These are phyloP conservation scores for Cyprinodon variegatus DNA, from an alignment of 2,113 vertebrate genomes.

Conservation along the genomic window DNA sequence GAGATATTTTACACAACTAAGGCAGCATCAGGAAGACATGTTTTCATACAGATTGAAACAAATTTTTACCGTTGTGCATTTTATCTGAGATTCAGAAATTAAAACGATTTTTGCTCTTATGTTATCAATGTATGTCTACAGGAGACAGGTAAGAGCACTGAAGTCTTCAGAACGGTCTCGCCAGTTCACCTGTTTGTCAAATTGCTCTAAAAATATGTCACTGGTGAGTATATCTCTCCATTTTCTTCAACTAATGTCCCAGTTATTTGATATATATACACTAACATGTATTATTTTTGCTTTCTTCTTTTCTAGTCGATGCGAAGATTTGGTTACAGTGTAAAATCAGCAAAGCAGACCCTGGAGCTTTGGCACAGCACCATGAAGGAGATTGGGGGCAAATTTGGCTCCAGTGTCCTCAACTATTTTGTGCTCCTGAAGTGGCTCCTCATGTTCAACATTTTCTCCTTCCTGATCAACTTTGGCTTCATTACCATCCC, in stretches of 20 bases:
- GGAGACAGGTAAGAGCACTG: slow-evolving; percentile 73
- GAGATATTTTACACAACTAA: neutral
- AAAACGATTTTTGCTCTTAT: neutral
- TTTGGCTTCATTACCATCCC: slow-evolving; percentile 92
- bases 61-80: neutral
- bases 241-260: neutral
- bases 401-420: slow-evolving; percentile 91
- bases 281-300: neutral
- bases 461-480: slow-evolving; percentile 91
- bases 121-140: slow-evolving; percentile 35
- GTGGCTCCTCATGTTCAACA: slow-evolving; percentile 92
- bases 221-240: slow-evolving; percentile 64
- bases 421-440: slow-evolving; percentile 93
- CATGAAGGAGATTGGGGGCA: slow-evolving; percentile 89
- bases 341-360: slow-evolving; percentile 67
- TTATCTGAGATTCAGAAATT: neutral
- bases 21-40: neutral
- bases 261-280: neutral
- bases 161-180: slow-evolving; percentile 58
- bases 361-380: slow-evolving; percentile 83
- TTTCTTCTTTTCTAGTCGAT: slow-evolving; percentile 73
- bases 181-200: slow-evolving; percentile 62
- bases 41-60: neutral
- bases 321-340: slow-evolving; percentile 71
- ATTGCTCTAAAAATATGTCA: slow-evolving; percentile 71